Percentiles rank a stretch among this genome's conserved stretches.
Conservation (phyloP, 2,113 vertebrate genomes). For the Oryzias woworae region DNA sequence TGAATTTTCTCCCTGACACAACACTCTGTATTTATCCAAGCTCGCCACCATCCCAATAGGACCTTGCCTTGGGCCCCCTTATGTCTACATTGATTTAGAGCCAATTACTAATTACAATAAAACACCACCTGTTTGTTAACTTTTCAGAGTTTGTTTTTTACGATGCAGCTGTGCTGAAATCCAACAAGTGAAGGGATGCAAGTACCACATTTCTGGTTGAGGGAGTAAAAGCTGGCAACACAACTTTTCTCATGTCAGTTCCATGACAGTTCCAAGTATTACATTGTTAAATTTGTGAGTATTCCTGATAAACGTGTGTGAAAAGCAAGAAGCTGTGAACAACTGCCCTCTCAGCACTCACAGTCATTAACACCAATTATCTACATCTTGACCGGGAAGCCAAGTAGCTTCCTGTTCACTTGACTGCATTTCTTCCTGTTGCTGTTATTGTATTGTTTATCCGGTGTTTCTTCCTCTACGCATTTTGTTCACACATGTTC, state of each 20-base stretch:
- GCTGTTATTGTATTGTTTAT: conserved; percentile 73
- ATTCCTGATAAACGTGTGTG: conserved; percentile 33
- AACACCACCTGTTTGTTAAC: conserved; percentile 41
- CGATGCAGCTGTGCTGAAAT: conserved; percentile 10
- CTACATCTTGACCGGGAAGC: conserved; percentile 70
- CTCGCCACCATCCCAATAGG: too few species aligned
- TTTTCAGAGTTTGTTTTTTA: conserved; percentile 17
- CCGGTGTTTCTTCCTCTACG: conserved; percentile 69
- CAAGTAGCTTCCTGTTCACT: conserved; percentile 73
- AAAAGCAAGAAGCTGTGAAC: conserved; percentile 62
- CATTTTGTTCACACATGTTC: conserved; percentile 72
- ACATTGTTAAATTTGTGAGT: conserved; percentile 40
- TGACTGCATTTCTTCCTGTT: conserved; percentile 76
- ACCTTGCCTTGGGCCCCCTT: neutral
- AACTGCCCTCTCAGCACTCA: conserved; percentile 47
- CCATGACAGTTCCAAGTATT: conserved; percentile 28
- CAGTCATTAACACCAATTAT: conserved; percentile 73
- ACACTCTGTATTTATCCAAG: too few species aligned
- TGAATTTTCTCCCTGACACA: too few species aligned
- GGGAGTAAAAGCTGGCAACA: conserved; percentile 9
- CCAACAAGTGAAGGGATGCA: neutral
- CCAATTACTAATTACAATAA: conserved; percentile 47
- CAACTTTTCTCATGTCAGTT: conserved; percentile 33
- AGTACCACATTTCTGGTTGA: conserved; percentile 12
- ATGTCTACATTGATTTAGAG: conserved; percentile 52